Evolutionary conservation across 2,113 vertebrate species (phyloP), one percentile per base, ranked within the genome.

Genomic region (Marmota flaviventris): DNA sequence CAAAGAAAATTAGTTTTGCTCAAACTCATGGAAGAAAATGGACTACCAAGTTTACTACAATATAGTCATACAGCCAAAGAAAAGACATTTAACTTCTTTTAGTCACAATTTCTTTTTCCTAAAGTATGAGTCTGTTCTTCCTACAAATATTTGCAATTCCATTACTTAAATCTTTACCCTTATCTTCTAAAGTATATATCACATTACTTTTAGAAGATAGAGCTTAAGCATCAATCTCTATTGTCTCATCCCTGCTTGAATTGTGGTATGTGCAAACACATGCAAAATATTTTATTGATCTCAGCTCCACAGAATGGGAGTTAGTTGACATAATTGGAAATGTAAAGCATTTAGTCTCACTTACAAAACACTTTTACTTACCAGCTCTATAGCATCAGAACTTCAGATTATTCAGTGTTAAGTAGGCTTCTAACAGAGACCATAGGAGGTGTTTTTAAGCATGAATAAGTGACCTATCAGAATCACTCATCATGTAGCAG

Each of bases 381-480:
- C 94, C 76, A 90, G 42, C 34, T 85, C 63, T 89, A 45, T 32
- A 37, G 27, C 18, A 92, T 51, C 14, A 29, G 1, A 4, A 9
- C 24, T 87, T 85, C 39, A 51, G 29, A 85, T 53, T 83, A 82
- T 65, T 77, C 34, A 91, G 8, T 24, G 6, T 16, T 56, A 61
- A 63, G 22, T 32, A 42, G 37, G 24, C 37, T 85, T 94, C 82
- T 86, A 22, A 65, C 18, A 79, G 53, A 89, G 32, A 83, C 17
- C 24, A 56, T 17, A 70, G 32, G 12, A 73, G 16, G 32, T 17
- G 34, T 78, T 81, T 86, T 89, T 86, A 93, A 93, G 67, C 48
- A 86, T 63, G 94, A 95, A 84, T 95, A 93, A 92, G 34, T 95
- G 63, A 89, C 65, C 84, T 84, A 70, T 8, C 34, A 84, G 27